Conservation (phyloP, 37 sponge, comb jelly and placozoan species). For the Theonella swinhoei region DNA sequence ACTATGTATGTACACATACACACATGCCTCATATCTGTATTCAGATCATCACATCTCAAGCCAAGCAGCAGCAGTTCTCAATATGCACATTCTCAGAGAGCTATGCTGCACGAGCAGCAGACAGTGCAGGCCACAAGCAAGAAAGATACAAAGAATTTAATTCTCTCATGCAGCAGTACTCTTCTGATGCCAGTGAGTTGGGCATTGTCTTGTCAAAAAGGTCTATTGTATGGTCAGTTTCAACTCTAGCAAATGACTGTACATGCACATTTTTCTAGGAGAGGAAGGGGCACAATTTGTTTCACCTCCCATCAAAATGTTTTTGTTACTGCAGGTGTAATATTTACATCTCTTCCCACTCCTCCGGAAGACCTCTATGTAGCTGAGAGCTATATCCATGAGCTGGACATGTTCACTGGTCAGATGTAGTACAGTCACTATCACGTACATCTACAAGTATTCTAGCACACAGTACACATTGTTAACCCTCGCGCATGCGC, state of each 20-base stretch:
- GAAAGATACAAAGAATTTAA: constrained; percentile 52
- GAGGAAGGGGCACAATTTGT: neutral
- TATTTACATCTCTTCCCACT: constrained; percentile 70
- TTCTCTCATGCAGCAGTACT: constrained; percentile 47
- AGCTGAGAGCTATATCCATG: constrained; percentile 28
- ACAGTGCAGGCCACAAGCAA: neutral
- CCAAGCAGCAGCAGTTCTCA: neutral
- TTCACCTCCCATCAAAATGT: neutral
- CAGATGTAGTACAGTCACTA: neutral
- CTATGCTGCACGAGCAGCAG: constrained; percentile 5
- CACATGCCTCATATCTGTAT: neutral
- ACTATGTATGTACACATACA: no score
- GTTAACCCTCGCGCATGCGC: no score
- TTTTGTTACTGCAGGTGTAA: constrained; percentile 47
- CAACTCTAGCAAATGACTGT: no score
- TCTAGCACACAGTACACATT: no score
- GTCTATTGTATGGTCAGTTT: neutral
- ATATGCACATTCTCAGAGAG: constrained; percentile 59
- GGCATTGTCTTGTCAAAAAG: neutral
- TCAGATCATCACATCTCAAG: constrained; percentile 33
- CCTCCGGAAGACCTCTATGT: constrained; percentile 1
- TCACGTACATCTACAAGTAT: no score
- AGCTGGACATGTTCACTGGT: constrained; percentile 45
- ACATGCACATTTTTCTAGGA: neutral
- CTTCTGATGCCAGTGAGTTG: constrained; percentile 45